A percentile compares a stretch with the other conserved stretches of the same genome.
phyloP scores from a whole-genome alignment of 2,888 invertebrate species.

The Heliconius aoede region DNA sequence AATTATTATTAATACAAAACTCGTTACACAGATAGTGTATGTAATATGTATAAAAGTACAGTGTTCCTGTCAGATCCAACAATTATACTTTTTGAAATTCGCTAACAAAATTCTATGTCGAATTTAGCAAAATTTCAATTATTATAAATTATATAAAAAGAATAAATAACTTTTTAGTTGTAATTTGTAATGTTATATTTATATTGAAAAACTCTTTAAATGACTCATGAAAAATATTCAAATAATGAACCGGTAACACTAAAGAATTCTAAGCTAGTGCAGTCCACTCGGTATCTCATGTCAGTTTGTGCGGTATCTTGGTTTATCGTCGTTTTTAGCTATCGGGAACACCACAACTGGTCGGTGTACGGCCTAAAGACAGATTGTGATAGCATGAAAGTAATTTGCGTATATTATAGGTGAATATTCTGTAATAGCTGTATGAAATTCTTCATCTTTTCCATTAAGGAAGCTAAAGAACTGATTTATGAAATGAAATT shows the following conservation, averaged over 20 bases:
- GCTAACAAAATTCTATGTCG: too few relatives aligned
- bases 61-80: too few relatives aligned
- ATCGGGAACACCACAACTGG: slow-evolving; percentile 37
- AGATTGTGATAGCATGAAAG: slow-evolving; percentile 38
- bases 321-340: slow-evolving; percentile 40
- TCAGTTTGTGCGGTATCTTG: slow-evolving; percentile 35
- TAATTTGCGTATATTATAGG: slow-evolving; percentile 24
- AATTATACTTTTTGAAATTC: too few relatives aligned
- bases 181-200: background rate
- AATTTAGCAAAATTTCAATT: too few relatives aligned
- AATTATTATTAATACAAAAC: too few relatives aligned
- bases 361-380: slow-evolving; percentile 39
- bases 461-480: background rate
- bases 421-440: background rate
- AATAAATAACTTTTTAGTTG: too few relatives aligned
- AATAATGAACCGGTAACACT: slow-evolving; percentile 10
- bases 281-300: slow-evolving; percentile 30
- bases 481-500: too few relatives aligned
- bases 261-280: slow-evolving; percentile 27
- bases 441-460: slow-evolving; percentile 11
- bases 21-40: too few relatives aligned
- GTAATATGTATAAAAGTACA: too few relatives aligned
- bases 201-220: background rate
- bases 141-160: too few relatives aligned
- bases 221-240: background rate